Percentiles rank a stretch among this genome's conserved stretches.
Conservation (phyloP, 37 sponge, comb jelly and placozoan genomes). For the Geodia barretti region DNA sequence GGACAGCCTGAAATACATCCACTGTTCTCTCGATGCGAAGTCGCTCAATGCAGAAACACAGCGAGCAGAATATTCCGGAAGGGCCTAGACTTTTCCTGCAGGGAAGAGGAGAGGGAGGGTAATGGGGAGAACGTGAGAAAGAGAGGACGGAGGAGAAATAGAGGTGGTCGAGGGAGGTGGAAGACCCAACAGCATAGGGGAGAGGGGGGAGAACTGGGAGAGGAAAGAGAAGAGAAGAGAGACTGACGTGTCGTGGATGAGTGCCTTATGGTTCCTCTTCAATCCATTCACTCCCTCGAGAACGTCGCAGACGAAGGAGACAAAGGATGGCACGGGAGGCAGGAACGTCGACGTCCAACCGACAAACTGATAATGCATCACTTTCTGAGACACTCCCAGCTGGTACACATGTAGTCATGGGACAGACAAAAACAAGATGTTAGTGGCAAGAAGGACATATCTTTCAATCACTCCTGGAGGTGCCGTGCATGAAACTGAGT, state of each 20-base stretch:
- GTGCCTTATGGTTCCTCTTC: slow-evolving; percentile 6
- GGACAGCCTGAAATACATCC: slow-evolving; percentile 70
- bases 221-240: background rate
- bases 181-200: background rate
- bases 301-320: slow-evolving; percentile 30
- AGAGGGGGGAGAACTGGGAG: background rate
- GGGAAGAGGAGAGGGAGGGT: background rate
- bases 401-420: too few relatives aligned
- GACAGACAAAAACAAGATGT: too few relatives aligned
- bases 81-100: slow-evolving; percentile 61
- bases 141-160: background rate
- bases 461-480: background rate
- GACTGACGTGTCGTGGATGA: slow-evolving; percentile 57
- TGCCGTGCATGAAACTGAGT: background rate
- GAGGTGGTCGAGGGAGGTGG: background rate
- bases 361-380: slow-evolving; percentile 54
- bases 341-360: slow-evolving; percentile 29
- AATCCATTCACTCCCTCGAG: background rate
- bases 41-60: slow-evolving; percentile 65
- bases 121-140: background rate
- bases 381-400: slow-evolving; percentile 17
- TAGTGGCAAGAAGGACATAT: background rate
- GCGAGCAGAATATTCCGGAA: slow-evolving; percentile 57
- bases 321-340: slow-evolving; percentile 22
- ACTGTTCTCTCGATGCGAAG: slow-evolving; percentile 50